phyloP scores from a whole-genome alignment of 2,888 invertebrate genomes.

The Chydorus sphaericus region DNA sequence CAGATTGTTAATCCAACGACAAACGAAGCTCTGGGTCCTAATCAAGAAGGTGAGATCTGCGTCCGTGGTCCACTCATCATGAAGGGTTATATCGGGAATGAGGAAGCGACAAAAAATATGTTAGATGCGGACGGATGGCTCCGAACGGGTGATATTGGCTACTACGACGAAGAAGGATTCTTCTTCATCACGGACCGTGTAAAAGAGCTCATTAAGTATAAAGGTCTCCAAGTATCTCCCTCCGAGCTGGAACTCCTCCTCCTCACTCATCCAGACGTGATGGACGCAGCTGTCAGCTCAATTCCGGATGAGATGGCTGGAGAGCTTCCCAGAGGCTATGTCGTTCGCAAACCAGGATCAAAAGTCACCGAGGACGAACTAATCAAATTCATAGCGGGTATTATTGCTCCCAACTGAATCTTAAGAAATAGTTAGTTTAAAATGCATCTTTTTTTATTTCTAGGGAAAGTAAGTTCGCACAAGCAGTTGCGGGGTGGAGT shows the following conservation, averaged over 20 bases:
- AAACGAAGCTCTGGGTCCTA: conserved; percentile 40
- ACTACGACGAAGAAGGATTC: conserved; percentile 27
- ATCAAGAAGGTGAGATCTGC: conserved; percentile 53
- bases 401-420: background rate
- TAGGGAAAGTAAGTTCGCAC: conserved; percentile 48
- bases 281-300: conserved; percentile 71
- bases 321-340: conserved; percentile 59
- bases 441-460: background rate
- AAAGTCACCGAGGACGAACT: conserved; percentile 45
- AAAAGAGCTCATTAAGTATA: conserved; percentile 35
- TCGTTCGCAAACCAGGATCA: conserved; percentile 40
- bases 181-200: conserved; percentile 31
- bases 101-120: conserved; percentile 30
- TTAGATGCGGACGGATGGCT: conserved; percentile 29
- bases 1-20: conserved; percentile 39
- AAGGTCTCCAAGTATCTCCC: conserved; percentile 49
- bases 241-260: conserved; percentile 68
- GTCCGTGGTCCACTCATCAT: conserved; percentile 56
- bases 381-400: conserved; percentile 41
- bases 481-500: conserved; percentile 57
- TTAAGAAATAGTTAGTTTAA: background rate
- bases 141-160: conserved; percentile 29
- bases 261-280: conserved; percentile 52
- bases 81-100: conserved; percentile 32
- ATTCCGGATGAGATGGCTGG: conserved; percentile 49